Base-by-base conservation (phyloP, 2,888 invertebrate species). In the Acleris cristana region DNA sequence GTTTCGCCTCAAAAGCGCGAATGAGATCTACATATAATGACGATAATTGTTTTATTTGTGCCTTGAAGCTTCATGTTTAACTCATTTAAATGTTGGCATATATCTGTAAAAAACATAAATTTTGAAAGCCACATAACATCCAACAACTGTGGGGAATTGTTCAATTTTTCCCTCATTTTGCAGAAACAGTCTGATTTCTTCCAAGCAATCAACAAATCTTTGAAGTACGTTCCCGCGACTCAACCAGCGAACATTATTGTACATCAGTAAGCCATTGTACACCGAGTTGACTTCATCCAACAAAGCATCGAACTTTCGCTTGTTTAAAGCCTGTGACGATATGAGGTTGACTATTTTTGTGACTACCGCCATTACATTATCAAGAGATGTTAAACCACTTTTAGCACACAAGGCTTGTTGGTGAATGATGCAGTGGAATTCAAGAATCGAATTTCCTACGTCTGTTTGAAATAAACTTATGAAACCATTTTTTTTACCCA, bases 201-300 rank as follows among this genome's bases (percentile, higher is more conserved):
- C 72, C 69, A 76, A 76, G 70, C 73, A 73, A 45, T 76, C 75
- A 70, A 74, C 73, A 75, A 74, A 75, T 71, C 75, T 74, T 73
- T 78, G 59, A 72, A 78, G 73, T 71, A 79, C 74, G 61, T 74
- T 74, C 68, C 77, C 76, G 62, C 73, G 72, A 71, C 74, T 76
- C 72, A 78, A 71, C 74, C 75, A 78, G 60, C 74, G 74, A 72
- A 71, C 67, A 71, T 60, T 75, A 70, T 73, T 73, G 59, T 73
- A 76, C 74, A 74, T 78, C 69, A 78, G 74, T 72, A 74, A 72
- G 70, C 74, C 74, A 72, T 73, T 74, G 68, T 74, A 76, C 71
- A 74, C 71, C 40, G 75, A 77, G 71, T 74, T 74, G 66, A 78
- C 76, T 73, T 78, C 76, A 68, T 72, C 71, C 72, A 76, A 74